phyloP scores from a whole-genome alignment of 2,797 vertebrate genomes.

The Poecilia velifera region DNA sequence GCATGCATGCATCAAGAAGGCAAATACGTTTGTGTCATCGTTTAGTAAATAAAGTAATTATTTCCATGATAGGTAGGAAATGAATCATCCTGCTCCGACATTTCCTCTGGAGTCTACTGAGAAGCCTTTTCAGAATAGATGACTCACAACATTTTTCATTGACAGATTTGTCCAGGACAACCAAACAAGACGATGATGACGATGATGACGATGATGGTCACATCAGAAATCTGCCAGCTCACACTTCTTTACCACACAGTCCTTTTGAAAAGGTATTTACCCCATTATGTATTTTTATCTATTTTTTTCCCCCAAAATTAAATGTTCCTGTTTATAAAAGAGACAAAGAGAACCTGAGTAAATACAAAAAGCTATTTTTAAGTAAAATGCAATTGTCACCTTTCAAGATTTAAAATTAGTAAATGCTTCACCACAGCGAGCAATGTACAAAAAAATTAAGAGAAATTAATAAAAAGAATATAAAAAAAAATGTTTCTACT shows the following conservation, averaged over 20 bases:
- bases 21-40: conserved; percentile 45
- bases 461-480: neutral
- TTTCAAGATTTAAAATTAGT: neutral
- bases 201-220: neutral
- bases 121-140: conserved; percentile 34
- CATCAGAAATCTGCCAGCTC: conserved; percentile 18
- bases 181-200: neutral
- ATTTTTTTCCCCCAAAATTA: neutral
- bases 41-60: conserved; percentile 17
- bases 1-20: neutral
- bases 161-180: conserved; percentile 11
- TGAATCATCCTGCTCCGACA: conserved; percentile 54
- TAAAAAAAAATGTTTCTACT: neutral
- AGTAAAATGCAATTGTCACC: neutral
- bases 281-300: neutral
- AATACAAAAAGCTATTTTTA: neutral
- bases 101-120: conserved; percentile 45
- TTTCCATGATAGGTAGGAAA: conserved; percentile 45
- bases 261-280: neutral
- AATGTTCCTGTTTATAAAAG: neutral
- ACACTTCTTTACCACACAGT: neutral
- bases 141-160: conserved; percentile 23
- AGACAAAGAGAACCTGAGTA: neutral
- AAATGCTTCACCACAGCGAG: neutral
- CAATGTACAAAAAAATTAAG: neutral